Evolutionary conservation across 2,888 invertebrate genomes (phyloP).

Genomic region (Agrochola lychnidis): DNA sequence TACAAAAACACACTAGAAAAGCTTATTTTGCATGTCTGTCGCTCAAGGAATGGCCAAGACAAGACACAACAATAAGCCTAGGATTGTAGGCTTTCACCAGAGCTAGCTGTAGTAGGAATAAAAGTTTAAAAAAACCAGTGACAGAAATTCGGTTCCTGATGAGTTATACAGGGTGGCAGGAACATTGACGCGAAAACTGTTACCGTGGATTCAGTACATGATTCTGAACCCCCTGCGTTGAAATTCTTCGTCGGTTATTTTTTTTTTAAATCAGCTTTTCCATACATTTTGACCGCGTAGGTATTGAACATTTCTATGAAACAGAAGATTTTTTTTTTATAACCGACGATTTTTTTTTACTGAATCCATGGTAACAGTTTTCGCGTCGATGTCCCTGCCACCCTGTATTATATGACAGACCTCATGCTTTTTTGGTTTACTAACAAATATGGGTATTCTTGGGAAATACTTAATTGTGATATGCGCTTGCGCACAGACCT

Average conservation of each 20-base stretch:
- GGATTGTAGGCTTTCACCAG: not conserved
- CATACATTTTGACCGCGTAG: too few relatives aligned
- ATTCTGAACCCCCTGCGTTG: too few relatives aligned
- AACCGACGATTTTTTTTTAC: too few relatives aligned
- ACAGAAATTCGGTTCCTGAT: not conserved
- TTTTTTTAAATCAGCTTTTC: too few relatives aligned
- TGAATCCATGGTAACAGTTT: too few relatives aligned
- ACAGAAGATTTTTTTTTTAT: too few relatives aligned
- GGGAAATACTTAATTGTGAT: not conserved
- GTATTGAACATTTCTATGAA: too few relatives aligned
- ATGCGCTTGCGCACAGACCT: not conserved
- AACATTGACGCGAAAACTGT: too few relatives aligned
- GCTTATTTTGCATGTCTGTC: not conserved
- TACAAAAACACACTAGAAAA: not conserved
- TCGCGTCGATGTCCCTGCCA: too few relatives aligned
- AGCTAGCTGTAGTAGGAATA: not conserved
- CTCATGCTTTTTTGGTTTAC: slow-evolving; percentile 1
- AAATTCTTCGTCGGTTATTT: too few relatives aligned
- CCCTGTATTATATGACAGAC: not conserved
- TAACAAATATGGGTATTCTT: not conserved
- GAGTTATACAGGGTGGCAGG: too few relatives aligned
- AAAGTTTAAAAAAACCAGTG: not conserved
- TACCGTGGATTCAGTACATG: too few relatives aligned
- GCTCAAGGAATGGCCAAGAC: not conserved
- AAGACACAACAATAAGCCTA: not conserved